Percentiles rank a stretch among this genome's conserved stretches.
These are phyloP conservation scores for Dipodomys merriami DNA, from an alignment of 2,113 vertebrate species.

Conservation along the genomic window DNA sequence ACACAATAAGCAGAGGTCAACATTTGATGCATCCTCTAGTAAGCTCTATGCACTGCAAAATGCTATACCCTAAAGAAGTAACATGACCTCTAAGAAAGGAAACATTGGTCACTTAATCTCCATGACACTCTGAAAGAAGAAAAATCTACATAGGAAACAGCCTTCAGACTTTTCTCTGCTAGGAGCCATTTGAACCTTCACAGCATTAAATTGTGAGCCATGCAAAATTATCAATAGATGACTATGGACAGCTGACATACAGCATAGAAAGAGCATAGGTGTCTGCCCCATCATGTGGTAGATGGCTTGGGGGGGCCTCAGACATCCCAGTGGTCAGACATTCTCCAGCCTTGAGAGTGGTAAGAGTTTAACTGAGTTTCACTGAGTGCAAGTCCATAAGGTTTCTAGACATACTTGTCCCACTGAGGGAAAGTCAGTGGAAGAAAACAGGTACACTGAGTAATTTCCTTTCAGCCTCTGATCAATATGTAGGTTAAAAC, in stretches of 20 bases:
- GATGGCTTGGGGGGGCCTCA: too few species aligned
- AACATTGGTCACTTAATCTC: background rate
- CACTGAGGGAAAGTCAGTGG: background rate
- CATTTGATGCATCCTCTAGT: background rate
- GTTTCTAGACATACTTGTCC: background rate
- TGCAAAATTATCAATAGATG: too few species aligned
- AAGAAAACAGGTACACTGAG: background rate
- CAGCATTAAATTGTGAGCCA: too few species aligned
- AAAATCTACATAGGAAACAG: background rate
- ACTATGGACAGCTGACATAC: too few species aligned
- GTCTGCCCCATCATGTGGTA: too few species aligned
- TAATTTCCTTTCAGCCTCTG: constrained; percentile 16
- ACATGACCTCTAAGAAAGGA: background rate
- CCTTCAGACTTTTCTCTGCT: too few species aligned
- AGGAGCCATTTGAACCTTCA: too few species aligned
- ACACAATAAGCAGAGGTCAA: background rate
- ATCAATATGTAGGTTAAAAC: background rate
- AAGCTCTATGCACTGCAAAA: background rate
- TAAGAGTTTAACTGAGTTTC: background rate
- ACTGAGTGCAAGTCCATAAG: accelerated
- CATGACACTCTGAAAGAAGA: background rate
- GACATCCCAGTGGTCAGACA: too few species aligned
- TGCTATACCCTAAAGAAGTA: background rate
- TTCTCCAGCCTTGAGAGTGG: too few species aligned
- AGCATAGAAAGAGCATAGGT: too few species aligned